A percentile compares a stretch with the other conserved stretches of the same genome.
phyloP scores from a whole-genome alignment of 2,113 vertebrate genomes.

The Hoplias malabaricus region DNA sequence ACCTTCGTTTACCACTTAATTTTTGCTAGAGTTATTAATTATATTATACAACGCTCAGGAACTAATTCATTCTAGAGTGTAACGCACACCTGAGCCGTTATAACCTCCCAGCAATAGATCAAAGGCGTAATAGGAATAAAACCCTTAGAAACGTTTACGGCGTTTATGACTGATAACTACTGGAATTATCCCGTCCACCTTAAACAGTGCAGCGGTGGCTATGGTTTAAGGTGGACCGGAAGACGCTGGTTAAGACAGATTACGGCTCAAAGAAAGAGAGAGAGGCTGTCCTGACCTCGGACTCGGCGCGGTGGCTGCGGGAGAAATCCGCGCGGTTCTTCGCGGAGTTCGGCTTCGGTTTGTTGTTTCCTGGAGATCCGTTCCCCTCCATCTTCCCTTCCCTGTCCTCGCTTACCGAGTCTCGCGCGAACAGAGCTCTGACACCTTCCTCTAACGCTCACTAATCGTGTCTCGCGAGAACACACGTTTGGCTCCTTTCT shows the following conservation, averaged over 20 bases:
- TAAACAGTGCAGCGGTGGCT: background rate
- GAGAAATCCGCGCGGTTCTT: constrained; percentile 82
- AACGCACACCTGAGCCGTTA: no score
- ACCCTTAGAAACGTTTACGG: background rate
- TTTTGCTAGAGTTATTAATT: no score
- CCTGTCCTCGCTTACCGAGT: constrained; percentile 7
- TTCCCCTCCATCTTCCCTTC: constrained; percentile 78
- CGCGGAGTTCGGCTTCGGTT: constrained; percentile 78
- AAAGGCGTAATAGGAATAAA: background rate
- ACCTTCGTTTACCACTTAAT: no score
- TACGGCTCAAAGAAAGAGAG: no score
- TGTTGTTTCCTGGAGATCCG: constrained; percentile 81
- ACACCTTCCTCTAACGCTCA: background rate
- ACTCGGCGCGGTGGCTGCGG: constrained; percentile 89
- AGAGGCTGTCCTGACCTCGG: constrained; percentile 78
- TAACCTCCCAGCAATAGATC: background rate
- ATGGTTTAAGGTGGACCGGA: background rate
- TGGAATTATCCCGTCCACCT: background rate
- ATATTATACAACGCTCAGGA: no score
- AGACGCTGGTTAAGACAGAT: no score
- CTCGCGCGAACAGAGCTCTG: constrained; percentile 57
- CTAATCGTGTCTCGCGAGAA: no score
- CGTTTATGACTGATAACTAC: background rate
- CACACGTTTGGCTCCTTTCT: no score
- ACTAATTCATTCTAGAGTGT: no score